Evolutionary conservation across 2,113 vertebrate species (phyloP).

Genomic region (Crocuta crocuta): DNA sequence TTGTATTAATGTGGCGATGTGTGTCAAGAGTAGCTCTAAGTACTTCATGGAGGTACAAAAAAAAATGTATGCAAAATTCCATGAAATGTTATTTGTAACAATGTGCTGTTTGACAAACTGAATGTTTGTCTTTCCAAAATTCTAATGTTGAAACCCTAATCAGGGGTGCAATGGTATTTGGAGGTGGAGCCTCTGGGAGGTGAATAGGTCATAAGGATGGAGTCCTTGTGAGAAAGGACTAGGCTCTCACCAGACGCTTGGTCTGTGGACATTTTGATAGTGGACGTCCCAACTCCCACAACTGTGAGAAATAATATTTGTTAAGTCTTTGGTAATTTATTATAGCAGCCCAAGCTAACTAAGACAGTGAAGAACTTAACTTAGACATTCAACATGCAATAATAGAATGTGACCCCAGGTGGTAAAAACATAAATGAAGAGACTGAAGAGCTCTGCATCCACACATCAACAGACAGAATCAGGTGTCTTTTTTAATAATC

Average conservation of each 20-base stretch:
- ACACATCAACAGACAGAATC: neutral
- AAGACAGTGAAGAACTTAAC: neutral
- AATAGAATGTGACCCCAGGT: neutral
- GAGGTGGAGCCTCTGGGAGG: neutral
- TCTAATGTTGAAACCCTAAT: neutral
- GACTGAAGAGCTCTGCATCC: neutral
- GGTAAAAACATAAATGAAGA: neutral
- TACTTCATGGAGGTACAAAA: neutral
- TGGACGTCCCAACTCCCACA: neutral
- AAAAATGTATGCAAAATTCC: neutral
- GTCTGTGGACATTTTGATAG: neutral
- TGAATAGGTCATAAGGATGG: neutral
- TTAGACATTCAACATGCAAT: neutral
- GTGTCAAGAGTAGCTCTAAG: neutral
- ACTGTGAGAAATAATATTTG: neutral
- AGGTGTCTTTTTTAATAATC: neutral
- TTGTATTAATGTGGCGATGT: neutral
- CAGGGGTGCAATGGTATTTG: neutral
- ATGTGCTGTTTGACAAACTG: neutral
- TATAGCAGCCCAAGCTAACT: neutral
- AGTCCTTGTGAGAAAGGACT: neutral
- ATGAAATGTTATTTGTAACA: neutral
- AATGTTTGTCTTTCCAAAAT: neutral
- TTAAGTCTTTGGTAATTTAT: neutral
- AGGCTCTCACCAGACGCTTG: neutral